A percentile compares a stretch with the other conserved stretches of the same genome.
Evolutionary conservation across 2,888 invertebrate genomes (phyloP).

Genomic region (Thymelicus acteon): DNA sequence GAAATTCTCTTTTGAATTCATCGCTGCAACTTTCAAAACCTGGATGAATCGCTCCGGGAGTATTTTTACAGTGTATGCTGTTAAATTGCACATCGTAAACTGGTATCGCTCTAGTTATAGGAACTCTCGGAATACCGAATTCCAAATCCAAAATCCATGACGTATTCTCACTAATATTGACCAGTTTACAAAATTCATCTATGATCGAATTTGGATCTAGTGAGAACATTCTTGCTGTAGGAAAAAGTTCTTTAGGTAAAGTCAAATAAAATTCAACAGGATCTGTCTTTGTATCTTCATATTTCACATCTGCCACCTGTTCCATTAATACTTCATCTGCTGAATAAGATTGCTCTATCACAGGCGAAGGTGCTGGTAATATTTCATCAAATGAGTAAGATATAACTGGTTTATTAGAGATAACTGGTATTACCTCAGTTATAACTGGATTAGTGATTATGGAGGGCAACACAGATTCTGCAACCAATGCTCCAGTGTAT

Average conservation of each 20-base stretch:
- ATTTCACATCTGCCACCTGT: not conserved
- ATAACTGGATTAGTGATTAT: constrained; percentile 33
- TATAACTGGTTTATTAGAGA: constrained; percentile 25
- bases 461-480: constrained; percentile 38
- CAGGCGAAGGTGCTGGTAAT: constrained; percentile 10
- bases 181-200: constrained; percentile 64
- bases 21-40: constrained; percentile 63
- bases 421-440: constrained; percentile 27
- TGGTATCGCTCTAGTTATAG: constrained; percentile 59
- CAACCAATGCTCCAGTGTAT: constrained; percentile 40
- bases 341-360: constrained; percentile 22
- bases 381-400: constrained; percentile 28
- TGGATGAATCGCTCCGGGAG: constrained; percentile 64
- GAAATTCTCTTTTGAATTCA: constrained; percentile 57
- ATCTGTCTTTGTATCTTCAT: constrained; percentile 39
- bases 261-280: constrained; percentile 56
- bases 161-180: constrained; percentile 50
- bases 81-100: constrained; percentile 63
- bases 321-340: constrained; percentile 25
- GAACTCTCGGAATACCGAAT: constrained; percentile 60
- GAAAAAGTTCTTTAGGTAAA: constrained; percentile 64
- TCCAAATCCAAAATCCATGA: constrained; percentile 70
- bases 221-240: constrained; percentile 55
- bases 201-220: constrained; percentile 68
- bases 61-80: constrained; percentile 63